phyloP scores from a whole-genome alignment of 2,797 vertebrate species.

The Phataginus tetradactyla region DNA sequence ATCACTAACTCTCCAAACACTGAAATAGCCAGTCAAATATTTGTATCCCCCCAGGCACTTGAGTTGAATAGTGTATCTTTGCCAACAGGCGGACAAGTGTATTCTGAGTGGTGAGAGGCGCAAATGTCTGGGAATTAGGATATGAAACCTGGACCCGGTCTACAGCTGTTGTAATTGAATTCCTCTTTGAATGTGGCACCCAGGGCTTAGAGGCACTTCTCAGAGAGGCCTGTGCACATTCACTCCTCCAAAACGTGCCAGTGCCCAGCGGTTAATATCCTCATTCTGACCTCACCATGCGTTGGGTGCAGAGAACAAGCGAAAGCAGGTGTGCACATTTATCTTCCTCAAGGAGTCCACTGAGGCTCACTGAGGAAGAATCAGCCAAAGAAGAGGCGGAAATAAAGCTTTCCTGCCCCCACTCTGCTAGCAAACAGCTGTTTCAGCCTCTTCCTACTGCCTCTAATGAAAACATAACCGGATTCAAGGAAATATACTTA shows the following conservation, averaged over 20 bases:
- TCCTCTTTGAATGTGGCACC: not conserved
- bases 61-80: not conserved
- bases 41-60: not conserved
- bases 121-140: not conserved
- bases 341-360: slow-evolving; percentile 40
- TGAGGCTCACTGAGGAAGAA: not conserved
- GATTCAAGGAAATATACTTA: slow-evolving; percentile 14
- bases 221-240: not conserved
- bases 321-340: slow-evolving; percentile 34
- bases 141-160: not conserved
- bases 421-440: not conserved
- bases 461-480: slow-evolving; percentile 27
- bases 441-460: not conserved
- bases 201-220: not conserved
- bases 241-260: not conserved
- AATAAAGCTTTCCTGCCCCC: not conserved
- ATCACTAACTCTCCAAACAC: not conserved
- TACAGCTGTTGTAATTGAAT: slow-evolving; percentile 56
- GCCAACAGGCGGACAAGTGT: not conserved
- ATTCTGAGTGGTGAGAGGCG: not conserved
- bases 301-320: not conserved
- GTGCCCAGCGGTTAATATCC: not conserved
- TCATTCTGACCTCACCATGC: not conserved
- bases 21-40: not conserved
- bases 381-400: not conserved